Percentiles rank a stretch among this genome's conserved stretches.
phyloP scores from a whole-genome alignment of 2,797 vertebrate genomes.

The Pristis pectinata region DNA sequence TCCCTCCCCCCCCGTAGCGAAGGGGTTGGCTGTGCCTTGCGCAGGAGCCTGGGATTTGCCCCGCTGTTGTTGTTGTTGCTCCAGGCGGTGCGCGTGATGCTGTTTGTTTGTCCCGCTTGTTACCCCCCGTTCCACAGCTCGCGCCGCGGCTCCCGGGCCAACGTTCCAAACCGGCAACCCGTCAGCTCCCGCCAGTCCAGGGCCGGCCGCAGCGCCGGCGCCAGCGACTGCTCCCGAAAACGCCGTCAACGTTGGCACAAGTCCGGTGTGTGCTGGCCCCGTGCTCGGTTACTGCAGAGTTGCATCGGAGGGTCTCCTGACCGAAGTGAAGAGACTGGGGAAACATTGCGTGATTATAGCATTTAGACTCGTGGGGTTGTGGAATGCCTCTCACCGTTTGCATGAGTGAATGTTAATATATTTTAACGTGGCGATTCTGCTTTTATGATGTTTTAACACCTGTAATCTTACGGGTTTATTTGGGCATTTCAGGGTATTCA shows the following conservation, averaged over 20 bases:
- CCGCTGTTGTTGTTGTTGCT: background rate
- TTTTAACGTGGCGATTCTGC: background rate
- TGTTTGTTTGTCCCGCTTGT: background rate
- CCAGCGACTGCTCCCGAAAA: too few relatives aligned
- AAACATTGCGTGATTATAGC: background rate
- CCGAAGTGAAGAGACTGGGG: background rate
- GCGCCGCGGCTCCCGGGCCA: background rate
- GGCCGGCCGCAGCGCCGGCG: too few relatives aligned
- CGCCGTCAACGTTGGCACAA: background rate
- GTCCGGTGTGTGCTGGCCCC: background rate
- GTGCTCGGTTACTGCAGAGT: background rate
- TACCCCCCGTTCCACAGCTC: background rate
- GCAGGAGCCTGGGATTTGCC: background rate
- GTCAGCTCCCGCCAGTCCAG: too few relatives aligned
- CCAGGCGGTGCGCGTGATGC: background rate
- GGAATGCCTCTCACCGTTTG: too few relatives aligned
- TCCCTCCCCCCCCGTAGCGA: too few relatives aligned
- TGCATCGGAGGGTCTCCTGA: background rate
- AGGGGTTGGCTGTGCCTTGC: background rate
- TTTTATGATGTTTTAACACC: background rate
- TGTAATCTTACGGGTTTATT: background rate
- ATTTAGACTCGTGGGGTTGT: background rate
- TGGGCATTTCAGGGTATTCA: background rate
- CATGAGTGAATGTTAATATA: background rate
- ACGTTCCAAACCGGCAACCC: background rate